Conservation (phyloP, 2,888 invertebrate genomes). For the Microchrysa polita region DNA sequence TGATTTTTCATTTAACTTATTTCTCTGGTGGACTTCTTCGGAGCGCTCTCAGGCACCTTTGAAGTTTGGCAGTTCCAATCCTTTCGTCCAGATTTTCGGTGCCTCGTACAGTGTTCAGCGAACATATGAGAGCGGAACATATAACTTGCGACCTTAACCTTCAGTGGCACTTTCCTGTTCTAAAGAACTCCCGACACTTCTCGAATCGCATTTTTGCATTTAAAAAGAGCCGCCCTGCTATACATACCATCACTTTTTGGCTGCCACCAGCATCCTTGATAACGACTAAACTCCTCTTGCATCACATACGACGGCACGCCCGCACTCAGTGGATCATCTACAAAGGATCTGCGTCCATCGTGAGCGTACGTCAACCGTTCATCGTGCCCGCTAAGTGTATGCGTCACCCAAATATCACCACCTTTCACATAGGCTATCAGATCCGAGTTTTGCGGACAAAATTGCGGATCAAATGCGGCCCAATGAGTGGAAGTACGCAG, state of each 20-base stretch:
- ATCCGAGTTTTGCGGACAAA: slow-evolving; percentile 69
- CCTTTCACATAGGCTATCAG: slow-evolving; percentile 90
- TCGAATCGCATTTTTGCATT: too few species aligned
- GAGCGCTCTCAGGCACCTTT: too few species aligned
- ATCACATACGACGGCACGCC: slow-evolving; percentile 98
- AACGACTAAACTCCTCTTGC: slow-evolving; percentile 97
- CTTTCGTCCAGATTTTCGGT: too few species aligned
- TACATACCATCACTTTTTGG: slow-evolving; percentile 73
- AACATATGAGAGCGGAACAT: too few species aligned
- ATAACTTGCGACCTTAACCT: too few species aligned
- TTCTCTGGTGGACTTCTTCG: too few species aligned
- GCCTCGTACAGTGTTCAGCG: too few species aligned
- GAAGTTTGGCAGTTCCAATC: too few species aligned
- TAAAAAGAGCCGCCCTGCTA: too few species aligned
- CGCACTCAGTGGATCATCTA: slow-evolving; percentile 87
- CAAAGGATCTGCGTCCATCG: slow-evolving; percentile 73
- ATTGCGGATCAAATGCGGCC: slow-evolving; percentile 81
- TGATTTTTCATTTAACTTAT: too few species aligned
- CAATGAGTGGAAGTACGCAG: slow-evolving; percentile 71
- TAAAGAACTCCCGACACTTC: too few species aligned
- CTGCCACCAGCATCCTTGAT: slow-evolving; percentile 99
- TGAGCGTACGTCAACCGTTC: slow-evolving; percentile 77
- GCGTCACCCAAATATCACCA: slow-evolving; percentile 90
- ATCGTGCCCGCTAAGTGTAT: slow-evolving; percentile 70
- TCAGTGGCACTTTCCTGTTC: too few species aligned